Percentiles rank a stretch among this genome's conserved stretches.
These are phyloP conservation scores for Myanophis thanlyinensis DNA, from an alignment of 2,113 vertebrate genomes.

Conservation along the genomic window DNA sequence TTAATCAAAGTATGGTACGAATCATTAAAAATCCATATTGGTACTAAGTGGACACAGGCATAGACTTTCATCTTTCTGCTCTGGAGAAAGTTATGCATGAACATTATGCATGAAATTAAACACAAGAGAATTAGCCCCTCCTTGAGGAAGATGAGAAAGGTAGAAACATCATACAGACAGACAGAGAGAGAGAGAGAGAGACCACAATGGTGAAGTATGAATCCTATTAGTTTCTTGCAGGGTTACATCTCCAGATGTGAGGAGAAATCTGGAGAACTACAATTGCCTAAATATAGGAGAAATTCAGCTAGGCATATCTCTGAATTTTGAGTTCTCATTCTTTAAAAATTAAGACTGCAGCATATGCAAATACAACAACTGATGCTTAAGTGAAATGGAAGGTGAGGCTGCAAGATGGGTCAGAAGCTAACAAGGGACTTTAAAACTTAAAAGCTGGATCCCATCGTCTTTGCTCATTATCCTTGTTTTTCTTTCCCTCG, in stretches of 20 bases:
- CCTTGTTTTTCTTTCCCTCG: background rate
- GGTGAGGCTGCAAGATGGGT: background rate
- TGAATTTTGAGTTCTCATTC: background rate
- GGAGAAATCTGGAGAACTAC: background rate
- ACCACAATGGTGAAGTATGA: background rate
- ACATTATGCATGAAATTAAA: background rate
- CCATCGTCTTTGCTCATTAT: background rate
- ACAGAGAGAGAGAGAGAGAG: no score
- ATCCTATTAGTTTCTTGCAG: background rate
- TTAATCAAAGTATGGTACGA: background rate
- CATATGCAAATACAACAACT: background rate
- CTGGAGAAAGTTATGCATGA: background rate
- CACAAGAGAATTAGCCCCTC: background rate
- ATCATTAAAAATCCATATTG: background rate
- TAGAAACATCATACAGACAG: background rate
- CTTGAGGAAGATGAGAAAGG: background rate
- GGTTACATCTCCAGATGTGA: rapidly evolving
- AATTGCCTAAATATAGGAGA: background rate
- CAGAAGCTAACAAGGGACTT: background rate
- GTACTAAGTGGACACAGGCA: background rate
- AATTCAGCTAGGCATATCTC: background rate
- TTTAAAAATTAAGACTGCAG: background rate
- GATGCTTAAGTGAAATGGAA: background rate
- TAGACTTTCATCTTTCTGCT: background rate
- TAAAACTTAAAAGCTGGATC: background rate